These are phyloP conservation scores for Carposina sasakii DNA, from an alignment of 1,140 invertebrate species.

Conservation along the genomic window DNA sequence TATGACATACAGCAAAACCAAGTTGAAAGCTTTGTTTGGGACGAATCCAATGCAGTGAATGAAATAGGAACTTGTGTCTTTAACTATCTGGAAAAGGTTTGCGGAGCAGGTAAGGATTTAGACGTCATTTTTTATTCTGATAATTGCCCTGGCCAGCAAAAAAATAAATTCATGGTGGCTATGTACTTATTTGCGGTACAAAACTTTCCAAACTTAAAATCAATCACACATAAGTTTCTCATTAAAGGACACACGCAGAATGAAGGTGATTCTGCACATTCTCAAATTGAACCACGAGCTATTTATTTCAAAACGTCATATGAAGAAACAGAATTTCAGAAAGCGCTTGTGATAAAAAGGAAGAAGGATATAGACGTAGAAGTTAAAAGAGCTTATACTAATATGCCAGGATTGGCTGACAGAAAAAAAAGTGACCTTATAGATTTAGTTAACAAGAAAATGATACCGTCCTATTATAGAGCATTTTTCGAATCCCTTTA, in stretches of 20 bases:
- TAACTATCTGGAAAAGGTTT: conserved; percentile 30
- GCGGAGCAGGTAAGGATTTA: conserved; percentile 16
- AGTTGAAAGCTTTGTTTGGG: conserved; percentile 52
- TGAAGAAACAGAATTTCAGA: conserved; percentile 11
- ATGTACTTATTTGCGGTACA: conserved; percentile 33
- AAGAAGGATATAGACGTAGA: conserved; percentile 8
- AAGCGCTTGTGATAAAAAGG: conserved; percentile 15
- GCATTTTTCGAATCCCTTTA: conserved; percentile 9
- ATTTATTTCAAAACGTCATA: conserved; percentile 19
- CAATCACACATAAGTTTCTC: conserved; percentile 45
- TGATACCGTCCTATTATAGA: conserved; percentile 6
- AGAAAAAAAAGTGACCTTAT: conserved; percentile 13
- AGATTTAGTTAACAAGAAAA: conserved; percentile 10
- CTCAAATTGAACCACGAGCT: conserved; percentile 21
- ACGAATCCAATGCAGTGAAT: conserved; percentile 52
- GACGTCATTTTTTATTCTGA: conserved; percentile 46
- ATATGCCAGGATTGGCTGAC: conserved; percentile 10
- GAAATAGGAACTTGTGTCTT: conserved; percentile 50
- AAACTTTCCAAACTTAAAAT: conserved; percentile 29
- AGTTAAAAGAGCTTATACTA: conserved; percentile 4
- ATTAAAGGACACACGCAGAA: conserved; percentile 48
- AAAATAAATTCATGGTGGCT: conserved; percentile 45
- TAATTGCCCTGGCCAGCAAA: conserved; percentile 52
- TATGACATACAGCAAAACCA: conserved; percentile 14
- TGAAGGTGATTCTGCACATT: conserved; percentile 43